Base-by-base conservation (phyloP, 2,888 invertebrate species). In the Deroplatys truncata region DNA sequence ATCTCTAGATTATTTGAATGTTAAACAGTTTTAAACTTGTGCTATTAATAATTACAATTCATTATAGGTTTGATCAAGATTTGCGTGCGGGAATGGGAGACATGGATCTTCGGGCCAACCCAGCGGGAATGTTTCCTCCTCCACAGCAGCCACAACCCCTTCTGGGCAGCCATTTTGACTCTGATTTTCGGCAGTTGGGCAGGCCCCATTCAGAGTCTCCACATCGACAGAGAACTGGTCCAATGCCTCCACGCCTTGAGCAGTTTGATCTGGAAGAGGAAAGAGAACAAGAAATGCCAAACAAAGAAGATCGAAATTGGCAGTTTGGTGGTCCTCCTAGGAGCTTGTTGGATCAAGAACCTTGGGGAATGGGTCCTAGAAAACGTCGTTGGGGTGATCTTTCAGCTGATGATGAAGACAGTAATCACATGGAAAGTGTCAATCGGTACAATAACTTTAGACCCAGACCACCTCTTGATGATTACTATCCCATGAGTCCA, bases 91-190 rank as follows among this genome's bases (percentile, higher is more conserved):
- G 92, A 13, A 91, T 91, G 16, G 92, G 90, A 25, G 93, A 92
- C 31, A 92, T 93, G 72, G 92, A 93, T 82, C 90, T 93, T 7
- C 91, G 93, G 28, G 93, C 92, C 72, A 92, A 91, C 82, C 91
- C 91, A 56, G 28, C n/a, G 10, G 90, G 85, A 28, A 83, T 82
- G 31, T 35, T 87, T 25, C 86, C 86, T 72, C 84, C 29, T 29
- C 83, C 82, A 9, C 31, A 28, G 13, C 82, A 31, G 28, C 43
- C 87, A 43, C 82, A 82, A 35, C 87, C 25, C 15, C 56, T 87
- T n/a, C 82, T 87, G 35, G 35, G 16, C 15, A 29, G 56, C n/a
- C 87, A 83, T 13, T 87, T 87, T 83, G 87, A 87, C 35, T 83
- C 87, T 15, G 87, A 87, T 31, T 87, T 87, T 35, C 87, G 87